Conservation (phyloP, 2,797 vertebrate species). For the Huso huso region DNA sequence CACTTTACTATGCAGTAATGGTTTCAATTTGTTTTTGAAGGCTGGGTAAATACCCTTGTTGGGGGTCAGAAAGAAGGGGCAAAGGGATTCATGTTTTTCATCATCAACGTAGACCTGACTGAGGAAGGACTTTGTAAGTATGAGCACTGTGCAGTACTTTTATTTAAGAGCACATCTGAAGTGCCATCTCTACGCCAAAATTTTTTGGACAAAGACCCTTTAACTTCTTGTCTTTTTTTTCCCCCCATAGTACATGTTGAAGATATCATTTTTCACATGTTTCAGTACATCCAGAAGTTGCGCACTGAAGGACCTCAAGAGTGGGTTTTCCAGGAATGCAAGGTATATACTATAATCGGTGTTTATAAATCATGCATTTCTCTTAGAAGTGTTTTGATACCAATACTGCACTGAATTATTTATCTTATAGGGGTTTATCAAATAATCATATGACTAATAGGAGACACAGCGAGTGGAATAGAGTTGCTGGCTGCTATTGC, state of each 20-base stretch:
- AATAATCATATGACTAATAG: too few species aligned
- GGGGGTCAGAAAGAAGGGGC: conserved; percentile 97
- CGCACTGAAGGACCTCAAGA: conserved; percentile 89
- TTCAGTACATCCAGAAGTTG: conserved; percentile 95
- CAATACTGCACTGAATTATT: too few species aligned
- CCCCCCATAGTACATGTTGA: conserved; percentile 81
- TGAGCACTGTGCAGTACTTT: background rate
- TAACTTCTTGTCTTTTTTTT: conserved; percentile 19
- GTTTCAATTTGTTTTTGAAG: conserved; percentile 38
- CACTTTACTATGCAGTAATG: too few species aligned
- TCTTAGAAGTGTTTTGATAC: background rate
- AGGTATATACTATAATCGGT: conserved; percentile 53
- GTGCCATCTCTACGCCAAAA: too few species aligned
- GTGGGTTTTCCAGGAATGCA: conserved; percentile 97
- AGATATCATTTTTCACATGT: conserved; percentile 99
- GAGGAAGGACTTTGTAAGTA: conserved; percentile 93
- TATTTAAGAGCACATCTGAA: background rate
- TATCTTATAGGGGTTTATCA: too few species aligned
- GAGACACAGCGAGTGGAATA: too few species aligned
- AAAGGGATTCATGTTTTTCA: conserved; percentile 97
- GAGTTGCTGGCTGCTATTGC: too few species aligned
- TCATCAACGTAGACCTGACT: conserved; percentile 94
- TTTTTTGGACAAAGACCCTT: too few species aligned
- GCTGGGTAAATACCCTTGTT: conserved; percentile 95
- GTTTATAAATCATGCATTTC: background rate